Evolutionary conservation across 2,113 vertebrate genomes (phyloP), one percentile per base, ranked within the genome.

Genomic region (Pantherophis guttatus): DNA sequence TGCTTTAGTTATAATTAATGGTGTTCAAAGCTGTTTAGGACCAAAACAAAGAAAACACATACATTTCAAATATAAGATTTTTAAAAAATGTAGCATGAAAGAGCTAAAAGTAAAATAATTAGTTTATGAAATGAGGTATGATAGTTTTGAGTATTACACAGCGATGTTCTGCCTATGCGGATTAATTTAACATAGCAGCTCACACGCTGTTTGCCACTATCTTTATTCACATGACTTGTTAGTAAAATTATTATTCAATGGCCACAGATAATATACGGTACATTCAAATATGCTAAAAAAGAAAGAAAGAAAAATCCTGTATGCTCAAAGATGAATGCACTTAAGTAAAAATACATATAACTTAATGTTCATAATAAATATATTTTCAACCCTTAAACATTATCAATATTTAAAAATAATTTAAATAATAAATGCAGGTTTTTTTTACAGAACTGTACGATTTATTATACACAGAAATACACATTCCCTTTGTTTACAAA

Each of bases 381-480:
- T 93, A 97, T 95, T 95, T 96, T 96, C 94, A 96, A 97, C 97
- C 97, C 95, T 96, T 97, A 97, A 97, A 97, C 96, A 97, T 97
- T 94, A 98, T 97, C 95, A 96, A 93, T 97, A 95, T 96, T 97
- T 94, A 15, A 96, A 98, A 97, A 95, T 93, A 97, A 96, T 97
- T 98, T 98, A 98, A 98, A 98, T 96, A 98, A 98, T 98, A 98
- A 98, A 97, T 98, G 96, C 97, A 97, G 96, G 48, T 98, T 97
- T 97, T 98, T 98, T 98, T 98, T 98, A 98, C 98, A 99, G 98
- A 99, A 99, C 97, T 98, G 98, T 99, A 98, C 97, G 98, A 98
- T 99, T 99, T 99, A 99, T 99, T 99, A 98, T 98, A 98, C 97
- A 98, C 98, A 98, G 98, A 98, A 98, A 97, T 98, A 98, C 97